Evolutionary conservation across 2,888 invertebrate species (phyloP).

Genomic region (Ectemnius lituratus): DNA sequence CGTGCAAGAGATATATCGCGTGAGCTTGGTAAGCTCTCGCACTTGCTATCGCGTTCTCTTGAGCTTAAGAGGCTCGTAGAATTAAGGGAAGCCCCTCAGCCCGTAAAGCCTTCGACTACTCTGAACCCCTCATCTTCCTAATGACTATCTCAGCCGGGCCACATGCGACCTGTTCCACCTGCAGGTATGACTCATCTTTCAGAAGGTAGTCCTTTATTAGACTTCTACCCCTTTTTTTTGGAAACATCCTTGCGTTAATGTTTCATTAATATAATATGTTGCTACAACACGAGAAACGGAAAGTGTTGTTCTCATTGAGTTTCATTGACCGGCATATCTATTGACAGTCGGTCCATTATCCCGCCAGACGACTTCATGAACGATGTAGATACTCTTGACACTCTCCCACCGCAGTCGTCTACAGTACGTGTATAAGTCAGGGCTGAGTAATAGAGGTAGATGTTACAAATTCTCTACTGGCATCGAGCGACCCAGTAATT

Average conservation of each 20-base stretch:
- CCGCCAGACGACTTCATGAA: neutral
- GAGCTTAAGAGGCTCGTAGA: neutral
- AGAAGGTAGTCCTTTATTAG: too few relatives aligned
- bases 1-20: too few relatives aligned
- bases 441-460: too few relatives aligned
- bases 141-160: slow-evolving; percentile 1
- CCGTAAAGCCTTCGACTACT: neutral
- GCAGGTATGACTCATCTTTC: too few relatives aligned
- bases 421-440: too few relatives aligned
- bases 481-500: slow-evolving; percentile 1
- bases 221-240: too few relatives aligned
- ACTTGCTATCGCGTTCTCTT: neutral
- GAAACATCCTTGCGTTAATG: too few relatives aligned
- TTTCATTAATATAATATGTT: too few relatives aligned
- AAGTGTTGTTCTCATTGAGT: neutral
- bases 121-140: neutral
- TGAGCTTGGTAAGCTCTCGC: neutral
- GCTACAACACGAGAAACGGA: too few relatives aligned
- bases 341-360: slow-evolving; percentile 42
- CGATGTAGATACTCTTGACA: too few relatives aligned
- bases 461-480: neutral
- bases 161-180: too few relatives aligned
- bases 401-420: too few relatives aligned
- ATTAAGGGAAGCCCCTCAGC: neutral
- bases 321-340: slow-evolving; percentile 34